These are phyloP conservation scores for Nycteola revayana DNA, from an alignment of 2,888 invertebrate genomes.

Conservation along the genomic window DNA sequence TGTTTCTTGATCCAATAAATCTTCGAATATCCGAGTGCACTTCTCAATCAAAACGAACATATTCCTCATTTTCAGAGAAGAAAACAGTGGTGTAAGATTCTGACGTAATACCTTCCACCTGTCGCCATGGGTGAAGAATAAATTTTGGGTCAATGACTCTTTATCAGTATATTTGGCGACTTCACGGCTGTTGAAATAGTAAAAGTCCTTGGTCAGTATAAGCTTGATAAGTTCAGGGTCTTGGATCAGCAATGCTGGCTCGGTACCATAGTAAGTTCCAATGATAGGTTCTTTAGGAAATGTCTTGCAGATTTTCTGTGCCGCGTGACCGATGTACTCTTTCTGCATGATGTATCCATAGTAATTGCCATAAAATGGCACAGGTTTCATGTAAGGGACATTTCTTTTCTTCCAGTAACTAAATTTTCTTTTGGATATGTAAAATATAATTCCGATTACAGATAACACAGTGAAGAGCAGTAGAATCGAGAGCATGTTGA, in stretches of 20 bases:
- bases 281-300: constrained; percentile 44
- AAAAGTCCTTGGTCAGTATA: constrained; percentile 46
- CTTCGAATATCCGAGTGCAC: constrained; percentile 35
- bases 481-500: neutral
- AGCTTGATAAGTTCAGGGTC: constrained; percentile 46
- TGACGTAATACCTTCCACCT: constrained; percentile 54
- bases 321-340: constrained; percentile 22
- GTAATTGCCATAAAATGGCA: constrained; percentile 46
- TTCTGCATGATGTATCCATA: constrained; percentile 36
- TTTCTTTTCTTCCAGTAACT: constrained; percentile 46
- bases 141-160: constrained; percentile 38
- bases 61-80: constrained; percentile 52
- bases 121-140: constrained; percentile 50
- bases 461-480: neutral
- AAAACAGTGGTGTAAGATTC: constrained; percentile 50
- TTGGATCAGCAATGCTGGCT: constrained; percentile 45
- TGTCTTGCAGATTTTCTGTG: constrained; percentile 37
- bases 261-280: constrained; percentile 50
- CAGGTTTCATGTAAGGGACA: constrained; percentile 37
- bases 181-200: constrained; percentile 51
- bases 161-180: constrained; percentile 32
- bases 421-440: constrained; percentile 29
- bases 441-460: neutral
- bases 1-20: constrained; percentile 32
- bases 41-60: constrained; percentile 52